Evolutionary conservation across 2,888 invertebrate species (phyloP).

Genomic region (Caenorhabditis sulstoni): DNA sequence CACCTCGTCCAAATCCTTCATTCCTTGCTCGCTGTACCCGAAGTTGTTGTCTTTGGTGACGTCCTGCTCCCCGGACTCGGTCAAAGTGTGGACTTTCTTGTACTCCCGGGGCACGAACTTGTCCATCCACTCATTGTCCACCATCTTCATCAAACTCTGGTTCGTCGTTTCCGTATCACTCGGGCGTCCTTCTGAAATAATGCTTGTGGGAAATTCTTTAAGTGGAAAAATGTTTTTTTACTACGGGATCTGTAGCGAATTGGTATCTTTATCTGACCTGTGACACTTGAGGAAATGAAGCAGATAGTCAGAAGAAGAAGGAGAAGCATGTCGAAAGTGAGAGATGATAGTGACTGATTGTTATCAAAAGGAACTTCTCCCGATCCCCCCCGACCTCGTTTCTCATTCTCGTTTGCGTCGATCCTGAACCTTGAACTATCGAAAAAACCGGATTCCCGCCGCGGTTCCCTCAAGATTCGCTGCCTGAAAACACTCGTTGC

Average conservation of each 20-base stretch:
- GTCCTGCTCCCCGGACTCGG: constrained; percentile 57
- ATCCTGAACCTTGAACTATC: constrained; percentile 38
- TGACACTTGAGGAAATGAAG: not conserved
- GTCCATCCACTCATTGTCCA: constrained; percentile 73
- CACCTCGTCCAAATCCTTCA: constrained; percentile 76
- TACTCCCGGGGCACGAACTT: constrained; percentile 71
- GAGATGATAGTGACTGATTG: constrained; percentile 26
- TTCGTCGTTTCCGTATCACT: constrained; percentile 25
- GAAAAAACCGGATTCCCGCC: constrained; percentile 1
- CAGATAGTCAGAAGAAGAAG: not conserved
- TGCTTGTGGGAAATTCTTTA: not conserved
- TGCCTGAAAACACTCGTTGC: not conserved
- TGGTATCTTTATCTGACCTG: too few relatives aligned
- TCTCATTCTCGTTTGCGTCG: constrained; percentile 18
- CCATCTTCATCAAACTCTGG: constrained; percentile 71
- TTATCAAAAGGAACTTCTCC: not conserved
- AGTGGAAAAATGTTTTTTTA: too few relatives aligned
- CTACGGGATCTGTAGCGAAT: too few relatives aligned
- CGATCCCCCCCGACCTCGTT: constrained; percentile 27
- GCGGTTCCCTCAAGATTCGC: not conserved
- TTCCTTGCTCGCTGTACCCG: constrained; percentile 74
- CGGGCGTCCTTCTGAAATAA: constrained; percentile 14
- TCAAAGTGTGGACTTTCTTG: constrained; percentile 44
- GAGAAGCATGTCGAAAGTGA: constrained; percentile 10
- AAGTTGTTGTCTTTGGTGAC: constrained; percentile 70